Evolutionary conservation across 2,888 invertebrate species (phyloP).

Genomic region (Dynastes hyllus): DNA sequence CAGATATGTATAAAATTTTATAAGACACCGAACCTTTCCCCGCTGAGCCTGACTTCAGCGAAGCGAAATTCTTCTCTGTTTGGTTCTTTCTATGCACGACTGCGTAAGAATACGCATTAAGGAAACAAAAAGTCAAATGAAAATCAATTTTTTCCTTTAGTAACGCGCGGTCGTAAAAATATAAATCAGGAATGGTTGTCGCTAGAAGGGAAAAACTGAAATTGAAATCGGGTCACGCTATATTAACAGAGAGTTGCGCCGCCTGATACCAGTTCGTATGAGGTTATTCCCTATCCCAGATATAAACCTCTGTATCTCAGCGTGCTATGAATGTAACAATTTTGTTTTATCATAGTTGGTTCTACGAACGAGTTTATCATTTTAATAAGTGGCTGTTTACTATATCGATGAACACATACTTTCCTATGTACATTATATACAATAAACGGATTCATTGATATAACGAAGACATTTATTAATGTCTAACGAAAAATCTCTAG

Average conservation of each 20-base stretch:
- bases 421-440: too few relatives aligned
- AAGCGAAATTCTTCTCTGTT: neutral
- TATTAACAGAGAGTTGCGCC: constrained; percentile 15
- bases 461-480: too few relatives aligned
- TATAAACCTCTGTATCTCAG: neutral
- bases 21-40: neutral
- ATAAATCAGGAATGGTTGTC: constrained; percentile 17
- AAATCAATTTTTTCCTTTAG: constrained; percentile 22
- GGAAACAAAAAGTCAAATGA: constrained; percentile 35
- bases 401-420: too few relatives aligned
- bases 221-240: constrained; percentile 26
- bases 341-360: too few relatives aligned
- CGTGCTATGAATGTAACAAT: neutral
- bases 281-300: neutral
- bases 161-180: constrained; percentile 25
- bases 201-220: constrained; percentile 18
- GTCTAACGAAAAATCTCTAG: too few relatives aligned
- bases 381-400: too few relatives aligned
- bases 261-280: constrained; percentile 6
- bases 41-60: neutral
- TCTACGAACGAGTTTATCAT: too few relatives aligned
- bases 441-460: too few relatives aligned
- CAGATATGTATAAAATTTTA: constrained; percentile 2
- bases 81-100: neutral
- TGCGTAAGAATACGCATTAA: constrained; percentile 15